A percentile compares a stretch with the other conserved stretches of the same genome.
Conservation (phyloP, 2,888 invertebrate species). For the Drosophila algonquin region DNA sequence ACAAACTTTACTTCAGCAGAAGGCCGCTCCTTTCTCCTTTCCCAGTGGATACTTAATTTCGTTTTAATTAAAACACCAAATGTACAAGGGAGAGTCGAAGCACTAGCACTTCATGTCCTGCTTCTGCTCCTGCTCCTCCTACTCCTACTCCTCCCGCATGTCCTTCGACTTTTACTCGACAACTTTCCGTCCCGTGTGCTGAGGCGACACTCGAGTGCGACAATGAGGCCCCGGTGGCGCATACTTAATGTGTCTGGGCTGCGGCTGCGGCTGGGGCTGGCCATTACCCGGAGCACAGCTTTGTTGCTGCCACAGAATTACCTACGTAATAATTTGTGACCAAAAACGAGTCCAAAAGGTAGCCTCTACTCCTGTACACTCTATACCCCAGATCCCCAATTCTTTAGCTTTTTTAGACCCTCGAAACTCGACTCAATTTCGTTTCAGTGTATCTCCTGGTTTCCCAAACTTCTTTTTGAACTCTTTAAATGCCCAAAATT, state of each 20-base stretch:
- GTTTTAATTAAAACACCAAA: conserved; percentile 76
- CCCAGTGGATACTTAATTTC: conserved; percentile 64
- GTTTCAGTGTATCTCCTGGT: background rate
- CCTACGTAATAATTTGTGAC: conserved; percentile 39
- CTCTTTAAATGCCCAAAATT: background rate
- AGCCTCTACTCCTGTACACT: too few relatives aligned
- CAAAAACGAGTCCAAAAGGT: background rate
- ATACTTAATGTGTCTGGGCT: conserved; percentile 62
- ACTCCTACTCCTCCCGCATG: too few relatives aligned
- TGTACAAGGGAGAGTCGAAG: conserved; percentile 41
- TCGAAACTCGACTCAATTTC: background rate
- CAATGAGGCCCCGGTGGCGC: conserved; percentile 56
- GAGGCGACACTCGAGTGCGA: conserved; percentile 4
- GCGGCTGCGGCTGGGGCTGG: background rate
- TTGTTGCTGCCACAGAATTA: conserved; percentile 57
- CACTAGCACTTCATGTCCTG: background rate
- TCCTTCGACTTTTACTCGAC: conserved; percentile 14
- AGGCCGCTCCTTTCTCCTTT: too few relatives aligned
- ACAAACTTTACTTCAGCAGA: too few relatives aligned
- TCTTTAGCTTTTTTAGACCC: too few relatives aligned
- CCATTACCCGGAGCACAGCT: conserved; percentile 60
- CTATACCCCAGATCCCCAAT: too few relatives aligned
- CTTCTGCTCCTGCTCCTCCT: too few relatives aligned
- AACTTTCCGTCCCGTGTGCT: conserved; percentile 25
- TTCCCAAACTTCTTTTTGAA: background rate